Percentiles rank a stretch among this genome's conserved stretches.
phyloP scores from a whole-genome alignment of 2,888 invertebrate species.

The Cybosia mesomella region DNA sequence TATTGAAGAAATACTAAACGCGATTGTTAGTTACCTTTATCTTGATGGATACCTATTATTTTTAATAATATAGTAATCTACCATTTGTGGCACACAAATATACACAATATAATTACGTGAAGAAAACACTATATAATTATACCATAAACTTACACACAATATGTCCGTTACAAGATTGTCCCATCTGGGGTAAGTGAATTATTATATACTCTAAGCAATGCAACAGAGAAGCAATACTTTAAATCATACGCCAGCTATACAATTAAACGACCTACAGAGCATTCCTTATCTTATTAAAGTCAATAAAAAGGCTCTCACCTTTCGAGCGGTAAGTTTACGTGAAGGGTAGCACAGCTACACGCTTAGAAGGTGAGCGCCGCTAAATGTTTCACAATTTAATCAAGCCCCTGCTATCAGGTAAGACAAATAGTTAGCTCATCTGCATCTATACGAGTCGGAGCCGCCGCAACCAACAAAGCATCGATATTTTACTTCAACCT shows the following conservation, averaged over 20 bases:
- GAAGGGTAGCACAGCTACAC: constrained; percentile 46
- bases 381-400: constrained; percentile 86
- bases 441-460: constrained; percentile 85
- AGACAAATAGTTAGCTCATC: constrained; percentile 86
- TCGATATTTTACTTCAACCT: constrained; percentile 76
- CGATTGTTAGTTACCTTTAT: no score
- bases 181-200: neutral
- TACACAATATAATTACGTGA: no score
- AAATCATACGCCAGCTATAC: neutral
- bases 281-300: constrained; percentile 1
- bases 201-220: neutral
- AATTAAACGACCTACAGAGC: neutral
- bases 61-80: no score
- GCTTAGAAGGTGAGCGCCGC: constrained; percentile 72
- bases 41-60: no score
- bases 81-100: no score
- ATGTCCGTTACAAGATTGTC: no score
- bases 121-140: no score
- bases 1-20: no score
- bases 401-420: constrained; percentile 84
- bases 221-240: neutral
- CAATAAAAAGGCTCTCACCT: neutral
- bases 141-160: no score
- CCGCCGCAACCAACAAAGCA: constrained; percentile 75
- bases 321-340: neutral